phyloP scores from a whole-genome alignment of 2,797 vertebrate genomes.

The Neostethus bicornis region DNA sequence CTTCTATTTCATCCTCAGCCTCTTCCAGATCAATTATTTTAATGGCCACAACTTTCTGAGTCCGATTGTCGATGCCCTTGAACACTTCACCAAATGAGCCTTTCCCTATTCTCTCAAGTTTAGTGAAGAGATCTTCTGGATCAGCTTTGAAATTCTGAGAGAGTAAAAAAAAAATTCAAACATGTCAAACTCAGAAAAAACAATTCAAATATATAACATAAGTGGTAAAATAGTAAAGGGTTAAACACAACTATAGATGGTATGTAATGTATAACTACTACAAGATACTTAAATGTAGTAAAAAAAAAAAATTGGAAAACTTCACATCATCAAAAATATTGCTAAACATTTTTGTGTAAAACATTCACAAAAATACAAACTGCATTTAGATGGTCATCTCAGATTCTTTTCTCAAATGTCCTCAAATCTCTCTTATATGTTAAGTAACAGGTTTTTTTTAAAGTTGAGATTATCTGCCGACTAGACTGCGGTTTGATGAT shows the following conservation, averaged over 20 bases:
- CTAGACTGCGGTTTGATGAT: slow-evolving; percentile 32
- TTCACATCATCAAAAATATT: too few species aligned
- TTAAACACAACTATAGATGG: background rate
- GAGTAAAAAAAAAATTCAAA: background rate
- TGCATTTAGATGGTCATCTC: too few species aligned
- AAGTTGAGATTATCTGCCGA: too few species aligned
- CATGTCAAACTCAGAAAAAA: background rate
- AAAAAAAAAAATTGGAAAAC: too few species aligned
- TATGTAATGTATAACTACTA: too few species aligned
- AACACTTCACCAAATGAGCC: slow-evolving; percentile 98
- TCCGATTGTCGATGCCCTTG: slow-evolving; percentile 98
- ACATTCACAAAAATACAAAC: too few species aligned
- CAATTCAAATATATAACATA: background rate
- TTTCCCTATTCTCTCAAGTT: slow-evolving; percentile 96
- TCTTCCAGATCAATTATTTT: slow-evolving; percentile 99
- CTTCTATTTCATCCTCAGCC: slow-evolving; percentile 98
- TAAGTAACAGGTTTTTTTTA: too few species aligned
- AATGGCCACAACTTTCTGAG: slow-evolving; percentile 97
- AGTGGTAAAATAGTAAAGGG: background rate
- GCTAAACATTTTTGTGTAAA: too few species aligned
- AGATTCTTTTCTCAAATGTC: too few species aligned
- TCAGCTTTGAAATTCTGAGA: slow-evolving; percentile 89
- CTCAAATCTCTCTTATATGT: too few species aligned
- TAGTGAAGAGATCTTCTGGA: slow-evolving; percentile 95
- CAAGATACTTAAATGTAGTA: too few species aligned